phyloP scores from a whole-genome alignment of 2,888 invertebrate genomes.

The Campoplex capitator region DNA sequence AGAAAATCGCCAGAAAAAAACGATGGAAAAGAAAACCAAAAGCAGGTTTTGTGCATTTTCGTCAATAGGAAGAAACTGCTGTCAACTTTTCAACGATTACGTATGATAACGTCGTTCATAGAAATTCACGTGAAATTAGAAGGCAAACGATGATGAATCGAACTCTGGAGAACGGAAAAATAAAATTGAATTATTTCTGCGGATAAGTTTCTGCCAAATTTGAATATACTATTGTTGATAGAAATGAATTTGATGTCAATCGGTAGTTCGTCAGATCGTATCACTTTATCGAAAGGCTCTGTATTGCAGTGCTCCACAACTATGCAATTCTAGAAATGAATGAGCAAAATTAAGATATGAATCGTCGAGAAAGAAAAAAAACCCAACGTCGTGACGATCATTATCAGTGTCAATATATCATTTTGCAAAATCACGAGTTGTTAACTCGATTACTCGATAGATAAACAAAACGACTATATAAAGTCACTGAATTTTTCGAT shows the following conservation, averaged over 20 bases:
- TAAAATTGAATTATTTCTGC: not conserved
- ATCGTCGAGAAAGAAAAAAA: not conserved
- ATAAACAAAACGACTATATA: not conserved
- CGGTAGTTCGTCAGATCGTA: not conserved
- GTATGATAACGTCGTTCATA: not conserved
- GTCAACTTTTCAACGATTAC: conserved; percentile 4
- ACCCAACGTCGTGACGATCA: not conserved
- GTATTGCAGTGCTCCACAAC: not conserved
- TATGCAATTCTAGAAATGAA: not conserved
- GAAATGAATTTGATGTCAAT: not conserved
- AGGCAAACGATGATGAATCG: not conserved
- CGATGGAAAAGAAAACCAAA: not conserved
- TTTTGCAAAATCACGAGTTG: not conserved
- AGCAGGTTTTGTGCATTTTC: not conserved
- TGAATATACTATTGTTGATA: not conserved
- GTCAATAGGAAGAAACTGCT: not conserved
- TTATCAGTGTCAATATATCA: not conserved
- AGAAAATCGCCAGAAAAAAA: not conserved
- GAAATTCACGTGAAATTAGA: not conserved
- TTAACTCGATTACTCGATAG: not conserved
- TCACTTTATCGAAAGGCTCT: not conserved
- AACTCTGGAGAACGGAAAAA: not conserved
- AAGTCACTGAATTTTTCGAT: not conserved
- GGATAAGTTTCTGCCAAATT: not conserved
- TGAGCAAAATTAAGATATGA: not conserved